phyloP scores from a whole-genome alignment of 1,140 invertebrate species.

The Antheraea mylitta region DNA sequence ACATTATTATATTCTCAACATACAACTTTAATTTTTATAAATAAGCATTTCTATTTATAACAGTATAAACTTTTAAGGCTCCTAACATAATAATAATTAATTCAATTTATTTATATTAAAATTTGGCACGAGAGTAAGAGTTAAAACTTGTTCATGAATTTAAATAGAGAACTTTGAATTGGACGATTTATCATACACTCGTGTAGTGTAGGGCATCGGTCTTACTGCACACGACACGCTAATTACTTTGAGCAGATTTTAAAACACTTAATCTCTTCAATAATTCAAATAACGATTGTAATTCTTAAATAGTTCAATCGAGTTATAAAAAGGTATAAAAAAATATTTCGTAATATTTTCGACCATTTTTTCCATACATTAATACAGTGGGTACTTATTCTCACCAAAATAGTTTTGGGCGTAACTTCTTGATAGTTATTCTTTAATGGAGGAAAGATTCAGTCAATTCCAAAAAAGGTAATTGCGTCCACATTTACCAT shows the following conservation, averaged over 20 bases:
- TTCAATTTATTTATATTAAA: conserved; percentile 1
- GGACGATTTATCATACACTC: background rate
- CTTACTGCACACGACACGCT: background rate
- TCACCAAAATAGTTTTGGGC: too few relatives aligned
- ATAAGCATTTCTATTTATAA: conserved; percentile 7
- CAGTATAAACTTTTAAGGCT: background rate
- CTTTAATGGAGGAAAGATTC: too few relatives aligned
- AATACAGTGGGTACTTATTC: too few relatives aligned
- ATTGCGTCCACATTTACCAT: too few relatives aligned
- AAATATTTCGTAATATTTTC: too few relatives aligned
- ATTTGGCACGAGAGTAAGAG: conserved; percentile 6
- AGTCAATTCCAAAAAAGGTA: too few relatives aligned
- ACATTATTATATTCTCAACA: background rate
- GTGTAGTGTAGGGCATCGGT: background rate
- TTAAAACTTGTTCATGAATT: background rate
- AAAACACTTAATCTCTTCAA: background rate
- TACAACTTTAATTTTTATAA: background rate
- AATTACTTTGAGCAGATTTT: background rate
- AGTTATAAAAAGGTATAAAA: too few relatives aligned
- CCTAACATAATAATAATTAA: background rate
- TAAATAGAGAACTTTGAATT: conserved; percentile 6
- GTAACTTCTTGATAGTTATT: too few relatives aligned
- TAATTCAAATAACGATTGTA: background rate
- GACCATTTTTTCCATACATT: too few relatives aligned
- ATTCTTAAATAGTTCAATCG: background rate